These are phyloP conservation scores for human (Homo sapiens) DNA, from an alignment of 2,113 vertebrate species.

Conservation along the genomic window GRCh38 chr3:119883001-119883500, in stretches of 20 bases:
- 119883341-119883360: not conserved
- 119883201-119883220: not conserved
- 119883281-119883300: not conserved
- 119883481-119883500: not conserved
- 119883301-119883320: not conserved
- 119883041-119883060: not conserved
- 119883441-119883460: not conserved
- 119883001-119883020: constrained; percentile 25
- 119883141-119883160: constrained; percentile 9
- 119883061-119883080: not conserved
- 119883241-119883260: not conserved
- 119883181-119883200: constrained; percentile 13
- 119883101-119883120: not conserved
- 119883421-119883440: not conserved
- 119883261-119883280: not conserved
- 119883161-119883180: not conserved
- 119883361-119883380: not conserved
- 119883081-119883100: not conserved
- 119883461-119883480: not conserved
- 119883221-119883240: not conserved
- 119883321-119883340: not conserved
- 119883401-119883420: not conserved
- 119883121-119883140: not conserved
- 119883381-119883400: not conserved
- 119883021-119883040: not conserved